These are phyloP conservation scores for Drosophila takahashii DNA, from an alignment of 1,140 invertebrate genomes.

Conservation along the genomic window DNA sequence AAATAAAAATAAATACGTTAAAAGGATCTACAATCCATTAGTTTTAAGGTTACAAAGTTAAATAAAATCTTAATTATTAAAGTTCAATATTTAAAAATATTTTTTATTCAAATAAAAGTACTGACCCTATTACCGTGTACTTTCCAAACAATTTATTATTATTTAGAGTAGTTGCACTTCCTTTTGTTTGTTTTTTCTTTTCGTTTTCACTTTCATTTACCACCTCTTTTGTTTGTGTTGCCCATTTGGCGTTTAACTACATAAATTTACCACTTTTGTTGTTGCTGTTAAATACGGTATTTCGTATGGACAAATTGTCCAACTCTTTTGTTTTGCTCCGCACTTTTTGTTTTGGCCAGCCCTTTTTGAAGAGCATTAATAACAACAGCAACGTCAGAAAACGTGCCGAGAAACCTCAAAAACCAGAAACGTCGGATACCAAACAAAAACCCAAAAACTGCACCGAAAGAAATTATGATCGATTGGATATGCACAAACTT, in stretches of 20 bases:
- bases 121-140: background rate
- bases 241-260: conserved; percentile 22
- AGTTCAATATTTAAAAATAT: background rate
- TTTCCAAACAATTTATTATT: background rate
- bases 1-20: too few species aligned
- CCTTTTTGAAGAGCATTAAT: conserved; percentile 14
- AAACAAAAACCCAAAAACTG: background rate
- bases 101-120: background rate
- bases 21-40: too few species aligned
- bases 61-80: too few species aligned
- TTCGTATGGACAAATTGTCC: conserved; percentile 27
- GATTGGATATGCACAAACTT: background rate
- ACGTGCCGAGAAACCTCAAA: conserved; percentile 25
- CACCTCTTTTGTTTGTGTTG: conserved; percentile 21
- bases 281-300: conserved; percentile 3
- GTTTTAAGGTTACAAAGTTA: too few species aligned
- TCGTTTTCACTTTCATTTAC: conserved; percentile 52
- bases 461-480: background rate
- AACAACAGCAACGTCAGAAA: conserved; percentile 8
- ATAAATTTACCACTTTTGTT: conserved; percentile 11
- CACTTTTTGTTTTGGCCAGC: conserved; percentile 18
- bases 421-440: conserved; percentile 15
- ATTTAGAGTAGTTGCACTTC: conserved; percentile 12
- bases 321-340: conserved; percentile 31
- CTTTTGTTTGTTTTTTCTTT: background rate